These are phyloP conservation scores for Rhinolophus ferrumequinum DNA, from an alignment of 2,113 vertebrate species.

Conservation along the genomic window DNA sequence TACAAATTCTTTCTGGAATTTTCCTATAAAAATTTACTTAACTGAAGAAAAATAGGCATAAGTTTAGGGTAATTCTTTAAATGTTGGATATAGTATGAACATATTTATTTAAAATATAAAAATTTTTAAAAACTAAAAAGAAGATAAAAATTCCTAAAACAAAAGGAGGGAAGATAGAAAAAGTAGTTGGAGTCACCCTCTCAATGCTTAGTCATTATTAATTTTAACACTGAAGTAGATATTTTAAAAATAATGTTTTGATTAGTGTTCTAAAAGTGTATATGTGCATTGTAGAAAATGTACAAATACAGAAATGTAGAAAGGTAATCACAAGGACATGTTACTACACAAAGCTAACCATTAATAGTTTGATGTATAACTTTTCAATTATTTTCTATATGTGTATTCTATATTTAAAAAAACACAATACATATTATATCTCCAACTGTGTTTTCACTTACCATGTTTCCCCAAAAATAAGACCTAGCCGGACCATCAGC, in stretches of 20 bases:
- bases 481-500: too few relatives aligned
- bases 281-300: not conserved
- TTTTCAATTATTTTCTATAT: not conserved
- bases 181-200: not conserved
- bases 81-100: not conserved
- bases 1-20: conserved; percentile 7
- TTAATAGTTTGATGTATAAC: not conserved
- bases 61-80: not conserved
- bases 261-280: conserved; percentile 10
- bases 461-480: too few relatives aligned
- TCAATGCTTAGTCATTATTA: conserved; percentile 12
- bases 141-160: not conserved
- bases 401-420: not conserved
- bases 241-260: conserved; percentile 22
- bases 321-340: not conserved
- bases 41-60: not conserved
- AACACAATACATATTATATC: not conserved
- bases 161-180: not conserved
- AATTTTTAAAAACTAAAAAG: not conserved
- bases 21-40: not conserved
- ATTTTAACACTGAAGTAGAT: not conserved
- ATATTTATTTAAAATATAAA: not conserved
- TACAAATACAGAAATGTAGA: not conserved
- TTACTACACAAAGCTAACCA: not conserved
- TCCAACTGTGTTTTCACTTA: not conserved